Conservation (phyloP, 2,888 invertebrate genomes). For the Chironomus tentans region DNA sequence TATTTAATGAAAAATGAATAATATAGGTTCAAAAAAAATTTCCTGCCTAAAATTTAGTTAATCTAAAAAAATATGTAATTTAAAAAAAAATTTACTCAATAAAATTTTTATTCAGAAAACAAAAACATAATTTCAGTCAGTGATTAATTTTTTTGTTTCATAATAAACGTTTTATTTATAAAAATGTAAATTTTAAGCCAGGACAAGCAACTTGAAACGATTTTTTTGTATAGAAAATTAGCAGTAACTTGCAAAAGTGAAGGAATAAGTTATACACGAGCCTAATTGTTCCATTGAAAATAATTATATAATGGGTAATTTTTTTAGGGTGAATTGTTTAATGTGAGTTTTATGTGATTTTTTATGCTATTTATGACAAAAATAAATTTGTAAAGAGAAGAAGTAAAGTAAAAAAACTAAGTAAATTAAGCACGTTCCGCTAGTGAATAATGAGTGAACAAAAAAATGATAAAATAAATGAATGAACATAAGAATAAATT, state of each 20-base stretch:
- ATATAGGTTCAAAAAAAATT: background rate
- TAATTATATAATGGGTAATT: too few species aligned
- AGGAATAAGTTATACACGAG: slow-evolving; percentile 17
- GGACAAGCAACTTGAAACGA: background rate
- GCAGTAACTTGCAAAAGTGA: slow-evolving; percentile 12
- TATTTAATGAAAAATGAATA: too few species aligned
- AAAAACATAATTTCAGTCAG: background rate
- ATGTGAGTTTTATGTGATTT: background rate
- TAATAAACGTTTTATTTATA: too few species aligned
- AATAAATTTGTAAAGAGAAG: background rate
- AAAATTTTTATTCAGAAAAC: too few species aligned
- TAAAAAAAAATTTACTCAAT: too few species aligned
- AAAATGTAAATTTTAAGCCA: slow-evolving; percentile 3
- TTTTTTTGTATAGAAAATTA: background rate
- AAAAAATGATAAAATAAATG: background rate
- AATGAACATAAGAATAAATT: background rate
- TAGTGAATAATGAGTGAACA: background rate
- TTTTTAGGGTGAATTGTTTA: background rate
- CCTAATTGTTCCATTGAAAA: background rate
- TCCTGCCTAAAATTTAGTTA: background rate
- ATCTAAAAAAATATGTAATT: background rate
- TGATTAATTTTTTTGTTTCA: background rate
- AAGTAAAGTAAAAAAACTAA: slow-evolving; percentile 1
- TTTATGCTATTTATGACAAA: background rate
- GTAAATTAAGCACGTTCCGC: slow-evolving; percentile 12